Evolutionary conservation across 2,797 vertebrate genomes (phyloP).

Genomic region (Stomatorhinus walkeri): DNA sequence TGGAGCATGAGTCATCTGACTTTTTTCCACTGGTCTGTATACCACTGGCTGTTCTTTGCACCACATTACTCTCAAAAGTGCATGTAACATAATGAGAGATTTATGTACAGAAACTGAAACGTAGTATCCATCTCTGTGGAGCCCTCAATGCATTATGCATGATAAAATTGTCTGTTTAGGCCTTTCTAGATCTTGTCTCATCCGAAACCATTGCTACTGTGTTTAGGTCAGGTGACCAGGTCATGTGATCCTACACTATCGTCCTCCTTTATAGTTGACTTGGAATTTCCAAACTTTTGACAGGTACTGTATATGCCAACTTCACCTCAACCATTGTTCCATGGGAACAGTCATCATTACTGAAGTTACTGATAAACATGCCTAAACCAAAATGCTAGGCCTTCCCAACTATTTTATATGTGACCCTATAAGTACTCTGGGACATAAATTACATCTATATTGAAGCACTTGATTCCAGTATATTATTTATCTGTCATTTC

Average conservation of each 20-base stretch:
- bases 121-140: background rate
- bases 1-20: background rate
- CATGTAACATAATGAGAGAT: background rate
- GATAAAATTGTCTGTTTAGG: background rate
- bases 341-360: background rate
- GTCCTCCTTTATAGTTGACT: background rate
- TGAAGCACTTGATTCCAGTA: background rate
- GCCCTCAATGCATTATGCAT: background rate
- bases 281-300: background rate
- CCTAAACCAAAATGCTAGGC: background rate
- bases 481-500: background rate
- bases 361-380: background rate
- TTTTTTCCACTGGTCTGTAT: background rate
- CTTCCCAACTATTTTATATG: background rate
- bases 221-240: background rate
- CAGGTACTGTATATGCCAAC: background rate
- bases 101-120: background rate
- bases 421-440: background rate
- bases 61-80: background rate
- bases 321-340: background rate
- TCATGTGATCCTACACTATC: background rate
- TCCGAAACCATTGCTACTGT: background rate
- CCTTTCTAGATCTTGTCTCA: background rate
- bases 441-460: background rate
- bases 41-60: background rate